Base-by-base conservation (phyloP, 2,888 invertebrate genomes). In the Drosophila mayaguana region DNA sequence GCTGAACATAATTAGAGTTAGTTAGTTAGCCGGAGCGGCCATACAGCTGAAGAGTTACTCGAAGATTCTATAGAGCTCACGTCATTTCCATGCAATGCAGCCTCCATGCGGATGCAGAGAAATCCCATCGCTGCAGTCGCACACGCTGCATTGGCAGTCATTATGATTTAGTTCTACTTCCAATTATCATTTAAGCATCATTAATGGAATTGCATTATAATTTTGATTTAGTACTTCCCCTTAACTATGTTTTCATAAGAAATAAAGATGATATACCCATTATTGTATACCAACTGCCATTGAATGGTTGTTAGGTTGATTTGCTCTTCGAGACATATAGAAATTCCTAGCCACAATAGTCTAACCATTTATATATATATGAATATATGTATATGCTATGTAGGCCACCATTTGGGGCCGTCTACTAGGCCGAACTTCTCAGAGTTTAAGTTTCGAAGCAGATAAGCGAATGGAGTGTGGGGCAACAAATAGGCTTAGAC, bases 81-180 rank as follows among this genome's bases (percentile, higher is more conserved):
- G 43, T 22, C 42, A 20, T 40, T 40, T 60, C 50, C 48, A 63
- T 20, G 45, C 38, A 36, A 62, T 50, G 48, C 55, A 25, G 40
- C 38, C n/a, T 32, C 14, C 56, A 55, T 25, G 18, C 25, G 34
- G 28, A n/a, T 20, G 54, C 61, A 66, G 14, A 22, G 20, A 5
- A 12, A 20, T 20, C 6, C 20, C 7, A 45, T 42, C 40, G 14
- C 20, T 20, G 20, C 14, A 45, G 2, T 12, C 43, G 12, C 11
- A 12, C 20, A 12, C 25, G 16, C 25, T n/a, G 48, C 72, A 72
- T 73, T 74, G 70, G 51, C 85, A 83, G 83, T 88, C 88, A 87
- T 74, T 83, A 83, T 64, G 62, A 66, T 65, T 84, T 80, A 81
- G 45, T 51, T 55, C 48, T 51, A 66, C 43, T 64, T 57, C 54